phyloP scores from a whole-genome alignment of 2,797 vertebrate species.

The Neomorphus geoffroyi region DNA sequence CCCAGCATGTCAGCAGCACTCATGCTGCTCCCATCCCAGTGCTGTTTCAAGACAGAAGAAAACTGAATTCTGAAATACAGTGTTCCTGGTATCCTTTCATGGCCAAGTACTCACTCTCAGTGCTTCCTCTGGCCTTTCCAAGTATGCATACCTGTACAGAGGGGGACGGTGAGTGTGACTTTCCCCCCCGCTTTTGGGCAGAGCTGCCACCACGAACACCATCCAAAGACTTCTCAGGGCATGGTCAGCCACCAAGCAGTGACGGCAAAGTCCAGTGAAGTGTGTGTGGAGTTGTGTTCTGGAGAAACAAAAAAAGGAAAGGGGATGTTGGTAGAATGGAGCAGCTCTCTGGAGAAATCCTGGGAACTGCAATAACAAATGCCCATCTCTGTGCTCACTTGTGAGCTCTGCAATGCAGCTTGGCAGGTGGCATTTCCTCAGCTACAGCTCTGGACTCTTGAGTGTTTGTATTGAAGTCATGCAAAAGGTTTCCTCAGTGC shows the following conservation, averaged over 20 bases:
- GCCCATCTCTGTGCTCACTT: rapidly evolving
- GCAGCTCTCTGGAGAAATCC: neutral
- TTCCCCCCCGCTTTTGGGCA: neutral
- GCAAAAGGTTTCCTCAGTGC: neutral
- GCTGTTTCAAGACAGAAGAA: neutral
- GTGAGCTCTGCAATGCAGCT: neutral
- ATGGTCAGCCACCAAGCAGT: neutral
- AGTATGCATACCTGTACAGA: neutral
- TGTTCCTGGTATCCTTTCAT: neutral
- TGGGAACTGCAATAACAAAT: neutral
- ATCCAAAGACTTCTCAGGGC: neutral
- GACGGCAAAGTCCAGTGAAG: rapidly evolving
- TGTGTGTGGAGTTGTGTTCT: neutral
- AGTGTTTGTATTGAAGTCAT: neutral
- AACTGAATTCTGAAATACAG: neutral
- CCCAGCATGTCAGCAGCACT: rapidly evolving
- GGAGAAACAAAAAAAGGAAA: neutral
- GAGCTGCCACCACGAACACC: rapidly evolving
- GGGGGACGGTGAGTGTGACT: neutral
- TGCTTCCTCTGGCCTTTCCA: neutral
- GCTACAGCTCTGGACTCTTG: neutral
- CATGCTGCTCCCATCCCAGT: neutral
- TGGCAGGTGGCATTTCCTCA: neutral
- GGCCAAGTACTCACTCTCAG: neutral
- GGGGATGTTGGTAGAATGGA: rapidly evolving